A percentile compares a stretch with the other conserved stretches of the same genome.
phyloP scores from a whole-genome alignment of 1,140 invertebrate genomes.

The Sminthurinus signatus region DNA sequence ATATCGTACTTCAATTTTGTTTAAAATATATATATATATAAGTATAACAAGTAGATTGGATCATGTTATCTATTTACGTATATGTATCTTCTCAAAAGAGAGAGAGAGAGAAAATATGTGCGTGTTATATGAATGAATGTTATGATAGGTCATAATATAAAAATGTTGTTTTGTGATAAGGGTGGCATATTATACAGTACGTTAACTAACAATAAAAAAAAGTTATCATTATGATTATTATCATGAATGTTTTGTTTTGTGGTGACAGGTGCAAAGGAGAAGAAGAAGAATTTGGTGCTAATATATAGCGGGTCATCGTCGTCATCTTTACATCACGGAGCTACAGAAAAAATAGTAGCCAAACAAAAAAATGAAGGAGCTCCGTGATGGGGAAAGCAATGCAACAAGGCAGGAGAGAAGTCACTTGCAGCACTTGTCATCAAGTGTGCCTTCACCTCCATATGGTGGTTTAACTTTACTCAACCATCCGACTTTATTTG shows the following conservation, averaged over 20 bases:
- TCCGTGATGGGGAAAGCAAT: slow-evolving; percentile 23
- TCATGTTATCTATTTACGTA: too few species aligned
- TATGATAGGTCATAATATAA: too few species aligned
- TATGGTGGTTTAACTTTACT: slow-evolving; percentile 21
- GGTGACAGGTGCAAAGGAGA: slow-evolving; percentile 9
- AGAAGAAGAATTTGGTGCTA: too few species aligned
- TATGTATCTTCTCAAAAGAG: background rate
- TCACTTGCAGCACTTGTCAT: slow-evolving; percentile 29
- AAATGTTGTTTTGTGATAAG: background rate
- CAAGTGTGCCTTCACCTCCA: slow-evolving; percentile 26
- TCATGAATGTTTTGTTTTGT: background rate
- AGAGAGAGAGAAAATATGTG: background rate
- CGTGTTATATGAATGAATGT: background rate
- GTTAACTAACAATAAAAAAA: background rate
- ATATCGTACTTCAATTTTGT: too few species aligned
- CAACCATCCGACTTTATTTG: slow-evolving; percentile 19
- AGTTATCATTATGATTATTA: background rate
- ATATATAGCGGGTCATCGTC: background rate
- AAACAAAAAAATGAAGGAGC: slow-evolving; percentile 26
- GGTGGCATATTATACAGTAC: background rate
- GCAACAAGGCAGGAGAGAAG: slow-evolving; percentile 27
- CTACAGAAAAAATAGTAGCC: background rate
- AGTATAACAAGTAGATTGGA: too few species aligned
- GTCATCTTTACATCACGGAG: too few species aligned
- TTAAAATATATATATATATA: too few species aligned